Conservation (phyloP, 1,140 invertebrate genomes). For the Saccostrea glomerata region DNA sequence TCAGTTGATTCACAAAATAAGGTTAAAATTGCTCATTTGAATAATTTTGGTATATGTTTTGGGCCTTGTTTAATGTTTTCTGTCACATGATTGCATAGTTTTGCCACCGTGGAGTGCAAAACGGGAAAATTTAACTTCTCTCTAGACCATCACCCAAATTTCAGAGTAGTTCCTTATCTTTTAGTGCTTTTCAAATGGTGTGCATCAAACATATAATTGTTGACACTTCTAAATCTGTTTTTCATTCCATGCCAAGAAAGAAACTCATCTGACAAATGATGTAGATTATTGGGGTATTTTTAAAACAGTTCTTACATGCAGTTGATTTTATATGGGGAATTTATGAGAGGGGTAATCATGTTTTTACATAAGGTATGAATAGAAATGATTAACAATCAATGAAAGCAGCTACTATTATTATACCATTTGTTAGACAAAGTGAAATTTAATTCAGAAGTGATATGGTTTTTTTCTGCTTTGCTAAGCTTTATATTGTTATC, state of each 20-base stretch:
- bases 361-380: not conserved
- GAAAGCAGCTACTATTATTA: not conserved
- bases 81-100: not conserved
- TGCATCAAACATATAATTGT: constrained; percentile 29
- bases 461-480: constrained; percentile 6
- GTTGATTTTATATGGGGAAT: not conserved
- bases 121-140: not conserved
- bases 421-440: not conserved
- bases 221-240: constrained; percentile 27
- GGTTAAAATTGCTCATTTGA: not conserved
- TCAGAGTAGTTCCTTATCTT: not conserved
- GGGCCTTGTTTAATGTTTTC: constrained; percentile 10
- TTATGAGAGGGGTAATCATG: not conserved
- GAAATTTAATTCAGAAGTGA: not conserved
- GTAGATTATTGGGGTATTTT: not conserved
- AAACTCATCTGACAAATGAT: constrained; percentile 11
- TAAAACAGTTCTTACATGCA: not conserved
- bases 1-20: not conserved
- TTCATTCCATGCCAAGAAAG: constrained; percentile 20
- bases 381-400: not conserved
- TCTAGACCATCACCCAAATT: not conserved
- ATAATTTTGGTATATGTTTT: not conserved
- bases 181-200: constrained; percentile 31
- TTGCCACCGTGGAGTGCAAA: not conserved
- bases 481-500: constrained; percentile 15